phyloP scores from a whole-genome alignment of 2,888 invertebrate genomes.

The Caenorhabditis sp. region DNA sequence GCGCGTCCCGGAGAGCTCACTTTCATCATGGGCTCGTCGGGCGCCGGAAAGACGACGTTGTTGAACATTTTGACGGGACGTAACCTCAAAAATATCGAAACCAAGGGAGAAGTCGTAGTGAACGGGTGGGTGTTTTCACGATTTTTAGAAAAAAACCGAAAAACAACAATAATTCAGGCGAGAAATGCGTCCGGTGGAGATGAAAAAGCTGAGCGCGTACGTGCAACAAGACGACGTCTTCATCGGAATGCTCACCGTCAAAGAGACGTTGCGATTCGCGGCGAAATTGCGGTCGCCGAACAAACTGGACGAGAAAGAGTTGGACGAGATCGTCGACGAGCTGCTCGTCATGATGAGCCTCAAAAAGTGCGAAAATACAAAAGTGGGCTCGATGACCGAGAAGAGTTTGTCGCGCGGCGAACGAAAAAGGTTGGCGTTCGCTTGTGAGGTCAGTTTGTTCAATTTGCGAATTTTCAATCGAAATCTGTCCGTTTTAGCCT shows the following conservation, averaged over 20 bases:
- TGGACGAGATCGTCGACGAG: conserved; percentile 50
- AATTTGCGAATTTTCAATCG: no score
- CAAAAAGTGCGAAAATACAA: conserved; percentile 53
- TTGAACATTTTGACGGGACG: conserved; percentile 89
- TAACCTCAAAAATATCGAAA: conserved; percentile 60
- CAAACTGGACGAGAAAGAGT: conserved; percentile 65
- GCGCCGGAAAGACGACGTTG: conserved; percentile 91
- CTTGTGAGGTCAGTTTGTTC: conserved; percentile 85
- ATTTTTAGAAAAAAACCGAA: neutral
- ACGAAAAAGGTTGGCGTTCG: conserved; percentile 93
- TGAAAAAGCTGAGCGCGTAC: conserved; percentile 86
- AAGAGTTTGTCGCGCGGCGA: conserved; percentile 97
- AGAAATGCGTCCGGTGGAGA: conserved; percentile 68
- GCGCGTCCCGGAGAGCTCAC: conserved; percentile 60
- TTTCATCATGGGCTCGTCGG: conserved; percentile 82
- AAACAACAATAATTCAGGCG: conserved; percentile 50
- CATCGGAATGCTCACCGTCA: conserved; percentile 87
- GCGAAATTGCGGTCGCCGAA: conserved; percentile 52
- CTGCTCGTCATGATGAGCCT: conserved; percentile 58
- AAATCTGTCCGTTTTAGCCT: no score
- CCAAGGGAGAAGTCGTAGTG: conserved; percentile 60
- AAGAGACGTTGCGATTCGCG: conserved; percentile 90
- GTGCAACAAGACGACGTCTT: conserved; percentile 93
- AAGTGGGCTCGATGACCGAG: conserved; percentile 56
- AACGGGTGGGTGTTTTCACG: conserved; percentile 36